Evolutionary conservation across 2,797 vertebrate genomes (phyloP).

Genomic region (Avahi laniger): DNA sequence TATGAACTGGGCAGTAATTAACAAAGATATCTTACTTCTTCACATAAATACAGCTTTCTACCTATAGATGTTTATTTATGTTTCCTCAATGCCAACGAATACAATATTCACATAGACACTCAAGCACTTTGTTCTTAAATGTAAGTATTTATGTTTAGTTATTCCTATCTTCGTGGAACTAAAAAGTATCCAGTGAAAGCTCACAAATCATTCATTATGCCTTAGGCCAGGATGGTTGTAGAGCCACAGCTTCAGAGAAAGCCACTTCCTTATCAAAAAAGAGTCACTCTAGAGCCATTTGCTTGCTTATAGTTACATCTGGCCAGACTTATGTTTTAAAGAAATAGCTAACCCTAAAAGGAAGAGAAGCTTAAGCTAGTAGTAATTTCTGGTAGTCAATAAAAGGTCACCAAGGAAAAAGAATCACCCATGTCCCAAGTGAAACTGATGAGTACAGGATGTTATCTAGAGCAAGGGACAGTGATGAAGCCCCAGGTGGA

Average conservation of each 20-base stretch:
- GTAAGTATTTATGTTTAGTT: not conserved
- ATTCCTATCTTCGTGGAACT: not conserved
- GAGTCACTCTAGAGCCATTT: conserved; percentile 50
- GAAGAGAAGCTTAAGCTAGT: conserved; percentile 46
- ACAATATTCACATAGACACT: not conserved
- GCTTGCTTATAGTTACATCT: conserved; percentile 51
- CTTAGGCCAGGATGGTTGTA: not conserved
- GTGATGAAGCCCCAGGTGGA: not conserved
- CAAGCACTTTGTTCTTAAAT: not conserved
- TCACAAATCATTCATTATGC: not conserved
- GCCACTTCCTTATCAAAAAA: not conserved
- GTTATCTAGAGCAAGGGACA: conserved; percentile 32
- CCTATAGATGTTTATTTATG: not conserved
- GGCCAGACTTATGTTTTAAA: conserved; percentile 61
- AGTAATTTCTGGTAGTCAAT: conserved; percentile 62
- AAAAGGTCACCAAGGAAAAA: conserved; percentile 63
- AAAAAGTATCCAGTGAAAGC: not conserved
- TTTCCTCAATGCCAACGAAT: not conserved
- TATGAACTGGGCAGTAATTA: not conserved
- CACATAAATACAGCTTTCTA: not conserved
- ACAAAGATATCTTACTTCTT: not conserved
- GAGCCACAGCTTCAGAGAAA: not conserved
- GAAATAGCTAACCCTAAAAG: conserved; percentile 59
- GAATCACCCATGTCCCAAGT: conserved; percentile 19
- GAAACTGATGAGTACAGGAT: conserved; percentile 38